A percentile compares a stretch with the other conserved stretches of the same genome.
Conservation (phyloP, 1,140 invertebrate species). For the Cydia splendana region DNA sequence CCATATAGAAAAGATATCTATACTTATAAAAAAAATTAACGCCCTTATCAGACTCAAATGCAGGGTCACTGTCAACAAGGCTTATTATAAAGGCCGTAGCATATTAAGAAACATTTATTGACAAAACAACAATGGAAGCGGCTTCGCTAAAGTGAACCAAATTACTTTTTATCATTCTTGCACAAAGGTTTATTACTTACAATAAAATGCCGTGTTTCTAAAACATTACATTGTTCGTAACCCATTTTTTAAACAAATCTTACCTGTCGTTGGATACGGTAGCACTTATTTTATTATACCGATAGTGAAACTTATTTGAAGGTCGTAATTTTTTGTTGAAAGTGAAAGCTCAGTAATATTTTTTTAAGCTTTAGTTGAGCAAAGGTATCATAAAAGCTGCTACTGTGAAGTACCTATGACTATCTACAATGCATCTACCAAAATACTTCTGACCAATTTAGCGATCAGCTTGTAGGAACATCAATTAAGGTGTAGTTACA, state of each 20-base stretch:
- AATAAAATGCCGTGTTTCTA: conserved; percentile 7
- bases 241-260: conserved; percentile 36
- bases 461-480: no score
- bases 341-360: conserved; percentile 56
- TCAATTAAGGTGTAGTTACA: no score
- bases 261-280: conserved; percentile 42
- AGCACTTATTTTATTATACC: conserved; percentile 42
- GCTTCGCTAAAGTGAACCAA: not conserved
- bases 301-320: conserved; percentile 39
- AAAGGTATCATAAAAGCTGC: not conserved
- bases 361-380: not conserved
- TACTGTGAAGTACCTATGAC: not conserved
- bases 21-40: no score
- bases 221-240: conserved; percentile 25
- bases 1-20: no score
- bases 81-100: not conserved
- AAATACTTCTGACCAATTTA: not conserved
- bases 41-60: no score
- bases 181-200: not conserved
- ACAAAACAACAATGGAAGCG: not conserved
- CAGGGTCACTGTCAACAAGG: no score
- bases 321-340: conserved; percentile 58
- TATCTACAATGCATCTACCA: no score
- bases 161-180: not conserved
- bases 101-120: not conserved